A percentile compares a stretch with the other conserved stretches of the same genome.
Conservation (phyloP, 2,888 invertebrate genomes). For the Drosophila nr. fundita region DNA sequence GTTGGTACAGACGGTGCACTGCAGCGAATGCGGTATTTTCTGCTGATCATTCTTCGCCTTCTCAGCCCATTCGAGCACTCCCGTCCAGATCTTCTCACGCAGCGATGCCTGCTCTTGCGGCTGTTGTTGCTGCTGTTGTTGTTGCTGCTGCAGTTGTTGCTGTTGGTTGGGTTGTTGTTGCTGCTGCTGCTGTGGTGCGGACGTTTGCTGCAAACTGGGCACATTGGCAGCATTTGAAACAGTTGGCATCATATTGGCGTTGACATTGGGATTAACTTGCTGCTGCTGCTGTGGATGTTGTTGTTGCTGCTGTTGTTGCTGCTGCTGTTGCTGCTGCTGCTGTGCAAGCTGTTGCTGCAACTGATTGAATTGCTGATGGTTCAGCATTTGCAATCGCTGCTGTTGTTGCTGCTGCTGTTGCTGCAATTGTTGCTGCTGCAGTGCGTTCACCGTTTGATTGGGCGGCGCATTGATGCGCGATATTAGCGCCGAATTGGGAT, state of each 20-base stretch:
- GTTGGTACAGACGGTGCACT: constrained; percentile 90
- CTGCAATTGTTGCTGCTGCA: constrained; percentile 81
- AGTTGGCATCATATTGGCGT: constrained; percentile 69
- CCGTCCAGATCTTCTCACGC: constrained; percentile 89
- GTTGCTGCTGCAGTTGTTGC: constrained; percentile 67
- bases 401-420: constrained; percentile 72
- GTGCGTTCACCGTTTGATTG: constrained; percentile 81
- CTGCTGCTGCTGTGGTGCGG: constrained; percentile 71
- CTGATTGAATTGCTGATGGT: constrained; percentile 82
- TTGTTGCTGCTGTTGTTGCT: constrained; percentile 26
- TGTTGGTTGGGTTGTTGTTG: constrained; percentile 59
- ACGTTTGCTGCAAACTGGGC: constrained; percentile 62
- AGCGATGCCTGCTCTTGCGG: constrained; percentile 68
- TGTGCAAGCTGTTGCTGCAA: constrained; percentile 74
- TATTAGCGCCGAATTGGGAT: constrained; percentile 86
- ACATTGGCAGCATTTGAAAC: constrained; percentile 59
- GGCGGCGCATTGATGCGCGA: constrained; percentile 88
- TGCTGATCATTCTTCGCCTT: constrained; percentile 93
- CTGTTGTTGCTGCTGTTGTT: constrained; percentile 72
- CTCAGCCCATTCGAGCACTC: constrained; percentile 96
- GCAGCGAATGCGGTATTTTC: constrained; percentile 90
- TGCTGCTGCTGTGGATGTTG: constrained; percentile 46
- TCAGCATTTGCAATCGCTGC: constrained; percentile 82
- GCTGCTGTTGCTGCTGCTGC: constrained; percentile 43
- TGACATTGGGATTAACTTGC: constrained; percentile 70